Conservation (phyloP, 2,888 invertebrate genomes). For the Ophion obscuratus region DNA sequence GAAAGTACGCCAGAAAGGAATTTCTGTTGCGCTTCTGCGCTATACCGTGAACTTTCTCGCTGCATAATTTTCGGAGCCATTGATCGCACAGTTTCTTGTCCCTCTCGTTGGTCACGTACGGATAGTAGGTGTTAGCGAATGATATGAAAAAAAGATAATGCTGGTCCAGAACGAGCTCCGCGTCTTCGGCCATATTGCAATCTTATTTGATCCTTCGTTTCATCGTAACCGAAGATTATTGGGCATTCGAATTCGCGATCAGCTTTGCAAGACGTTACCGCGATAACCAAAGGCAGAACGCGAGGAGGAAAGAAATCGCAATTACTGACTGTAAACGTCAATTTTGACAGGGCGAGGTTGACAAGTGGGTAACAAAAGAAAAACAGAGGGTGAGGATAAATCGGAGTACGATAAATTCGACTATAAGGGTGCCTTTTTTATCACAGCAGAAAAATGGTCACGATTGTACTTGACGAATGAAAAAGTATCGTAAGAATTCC, state of each 20-base stretch:
- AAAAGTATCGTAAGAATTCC: neutral
- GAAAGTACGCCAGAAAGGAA: conserved; percentile 83
- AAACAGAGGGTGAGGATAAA: neutral
- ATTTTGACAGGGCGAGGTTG: conserved; percentile 61
- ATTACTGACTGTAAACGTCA: conserved; percentile 42
- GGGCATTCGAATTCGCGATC: neutral
- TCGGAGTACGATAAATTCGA: conserved; percentile 4
- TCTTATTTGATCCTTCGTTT: neutral
- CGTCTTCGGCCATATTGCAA: conserved; percentile 62
- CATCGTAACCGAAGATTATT: neutral
- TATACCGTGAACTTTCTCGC: conserved; percentile 79
- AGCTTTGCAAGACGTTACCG: neutral
- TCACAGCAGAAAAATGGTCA: neutral
- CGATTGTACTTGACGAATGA: neutral
- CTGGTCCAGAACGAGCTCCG: conserved; percentile 77
- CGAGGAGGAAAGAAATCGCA: conserved; percentile 22
- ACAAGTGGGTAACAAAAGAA: conserved; percentile 32
- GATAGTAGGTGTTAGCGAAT: conserved; percentile 79
- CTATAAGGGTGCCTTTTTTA: neutral
- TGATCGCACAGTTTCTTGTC: conserved; percentile 73
- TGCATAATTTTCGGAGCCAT: conserved; percentile 83
- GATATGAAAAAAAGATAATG: conserved; percentile 84
- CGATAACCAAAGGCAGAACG: neutral
- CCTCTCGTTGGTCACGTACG: conserved; percentile 72
- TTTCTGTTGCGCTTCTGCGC: conserved; percentile 83